Percentiles rank a stretch among this genome's conserved stretches.
Evolutionary conservation across 2,888 invertebrate genomes (phyloP).

Genomic region (Stenchaetothrips biformis): DNA sequence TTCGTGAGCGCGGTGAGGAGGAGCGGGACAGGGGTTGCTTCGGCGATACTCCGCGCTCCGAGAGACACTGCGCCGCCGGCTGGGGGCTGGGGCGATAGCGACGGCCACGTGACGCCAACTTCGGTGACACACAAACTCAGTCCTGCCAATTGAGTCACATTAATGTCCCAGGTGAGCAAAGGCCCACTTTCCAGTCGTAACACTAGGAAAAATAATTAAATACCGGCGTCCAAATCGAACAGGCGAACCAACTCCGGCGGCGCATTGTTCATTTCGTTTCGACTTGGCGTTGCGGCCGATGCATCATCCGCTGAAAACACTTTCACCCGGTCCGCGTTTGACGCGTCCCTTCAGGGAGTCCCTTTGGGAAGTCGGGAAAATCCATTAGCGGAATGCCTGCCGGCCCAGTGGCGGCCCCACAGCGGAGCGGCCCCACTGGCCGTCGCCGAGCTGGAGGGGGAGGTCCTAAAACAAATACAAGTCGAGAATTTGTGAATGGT

Average conservation of each 20-base stretch:
- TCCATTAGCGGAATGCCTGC: slow-evolving; percentile 13
- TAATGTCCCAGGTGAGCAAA: too few relatives aligned
- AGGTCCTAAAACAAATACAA: slow-evolving; percentile 18
- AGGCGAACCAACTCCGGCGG: too few relatives aligned
- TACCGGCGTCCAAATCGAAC: too few relatives aligned
- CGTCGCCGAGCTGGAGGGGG: neutral
- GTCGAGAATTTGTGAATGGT: neutral
- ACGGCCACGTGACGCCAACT: slow-evolving; percentile 33
- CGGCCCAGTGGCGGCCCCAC: too few relatives aligned
- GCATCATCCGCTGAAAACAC: neutral
- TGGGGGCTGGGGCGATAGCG: slow-evolving; percentile 33
- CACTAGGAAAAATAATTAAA: too few relatives aligned
- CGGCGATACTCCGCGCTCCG: neutral
- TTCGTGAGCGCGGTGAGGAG: neutral
- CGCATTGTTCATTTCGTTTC: too few relatives aligned
- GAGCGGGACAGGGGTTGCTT: neutral
- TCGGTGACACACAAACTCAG: too few relatives aligned
- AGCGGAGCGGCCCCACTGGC: slow-evolving; percentile 39
- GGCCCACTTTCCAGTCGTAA: too few relatives aligned
- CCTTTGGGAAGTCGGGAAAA: slow-evolving; percentile 18
- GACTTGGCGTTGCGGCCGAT: slow-evolving; percentile 28
- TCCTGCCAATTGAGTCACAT: too few relatives aligned
- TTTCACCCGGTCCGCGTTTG: neutral
- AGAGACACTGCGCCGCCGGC: neutral
- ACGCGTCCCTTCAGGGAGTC: slow-evolving; percentile 2